Conservation (phyloP, 2,888 invertebrate genomes). For the Agapetus fuscipes region DNA sequence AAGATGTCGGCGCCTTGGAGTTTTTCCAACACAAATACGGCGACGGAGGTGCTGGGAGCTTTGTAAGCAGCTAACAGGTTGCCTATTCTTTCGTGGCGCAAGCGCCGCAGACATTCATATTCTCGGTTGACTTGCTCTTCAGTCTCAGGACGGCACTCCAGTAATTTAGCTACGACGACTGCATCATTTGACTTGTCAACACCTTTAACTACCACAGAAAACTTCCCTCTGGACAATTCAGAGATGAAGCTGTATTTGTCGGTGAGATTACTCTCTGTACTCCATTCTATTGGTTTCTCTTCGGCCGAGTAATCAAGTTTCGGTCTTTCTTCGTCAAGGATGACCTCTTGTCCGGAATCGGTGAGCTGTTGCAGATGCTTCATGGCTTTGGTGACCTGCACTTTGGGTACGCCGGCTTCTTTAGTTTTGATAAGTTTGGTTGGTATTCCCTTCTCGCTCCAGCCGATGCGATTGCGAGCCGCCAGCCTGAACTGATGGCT, state of each 20-base stretch:
- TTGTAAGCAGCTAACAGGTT: slow-evolving; percentile 63
- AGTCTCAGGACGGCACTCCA: slow-evolving; percentile 57
- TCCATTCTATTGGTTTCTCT: slow-evolving; percentile 64
- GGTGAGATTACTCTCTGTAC: slow-evolving; percentile 53
- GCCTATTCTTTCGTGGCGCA: slow-evolving; percentile 84
- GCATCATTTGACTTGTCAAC: slow-evolving; percentile 65
- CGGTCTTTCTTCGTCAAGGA: slow-evolving; percentile 52
- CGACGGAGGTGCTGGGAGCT: slow-evolving; percentile 54
- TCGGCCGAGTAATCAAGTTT: slow-evolving; percentile 68
- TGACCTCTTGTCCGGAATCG: slow-evolving; percentile 65
- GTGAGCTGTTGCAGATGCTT: slow-evolving; percentile 76
- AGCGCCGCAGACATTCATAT: slow-evolving; percentile 69
- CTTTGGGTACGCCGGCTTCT: slow-evolving; percentile 55
- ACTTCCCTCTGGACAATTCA: slow-evolving; percentile 76
- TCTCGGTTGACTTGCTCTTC: slow-evolving; percentile 64
- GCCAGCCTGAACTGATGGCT: slow-evolving; percentile 85
- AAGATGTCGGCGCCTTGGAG: slow-evolving; percentile 87
- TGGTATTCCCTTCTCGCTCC: slow-evolving; percentile 84
- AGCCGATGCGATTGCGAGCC: slow-evolving; percentile 85
- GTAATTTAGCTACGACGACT: slow-evolving; percentile 76
- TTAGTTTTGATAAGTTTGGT: slow-evolving; percentile 66
- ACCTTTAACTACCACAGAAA: slow-evolving; percentile 75
- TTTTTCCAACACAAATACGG: slow-evolving; percentile 69
- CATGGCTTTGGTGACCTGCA: slow-evolving; percentile 76
- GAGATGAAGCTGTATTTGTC: slow-evolving; percentile 79